These are phyloP conservation scores for Hephaestus fuliginosus DNA, from an alignment of 2,797 vertebrate species.

Conservation along the genomic window DNA sequence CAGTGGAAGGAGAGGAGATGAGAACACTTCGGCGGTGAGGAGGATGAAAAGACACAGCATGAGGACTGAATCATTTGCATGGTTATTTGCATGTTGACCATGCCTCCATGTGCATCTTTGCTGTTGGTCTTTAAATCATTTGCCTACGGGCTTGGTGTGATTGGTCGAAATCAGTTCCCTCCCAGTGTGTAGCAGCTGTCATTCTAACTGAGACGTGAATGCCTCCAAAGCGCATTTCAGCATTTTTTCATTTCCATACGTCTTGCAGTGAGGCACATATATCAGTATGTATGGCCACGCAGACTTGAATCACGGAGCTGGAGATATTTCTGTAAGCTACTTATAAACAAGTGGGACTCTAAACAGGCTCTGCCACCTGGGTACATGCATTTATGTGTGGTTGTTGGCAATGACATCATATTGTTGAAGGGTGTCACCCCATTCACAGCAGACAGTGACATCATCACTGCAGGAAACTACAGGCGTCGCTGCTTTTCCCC, in stretches of 20 bases:
- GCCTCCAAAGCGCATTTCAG: not conserved
- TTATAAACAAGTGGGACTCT: not conserved
- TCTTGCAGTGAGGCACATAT: not conserved
- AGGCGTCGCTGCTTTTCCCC: not conserved
- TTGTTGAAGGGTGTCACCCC: constrained; percentile 1
- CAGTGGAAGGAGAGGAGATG: constrained; percentile 20
- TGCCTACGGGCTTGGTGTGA: constrained; percentile 20
- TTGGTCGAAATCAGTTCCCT: constrained; percentile 20
- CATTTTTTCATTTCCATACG: constrained; percentile 2
- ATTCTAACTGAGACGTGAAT: constrained; percentile 9
- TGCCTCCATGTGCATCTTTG: constrained; percentile 16
- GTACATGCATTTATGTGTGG: not conserved
- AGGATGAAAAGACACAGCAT: constrained; percentile 39
- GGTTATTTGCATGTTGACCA: constrained; percentile 47
- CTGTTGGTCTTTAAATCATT: constrained; percentile 12
- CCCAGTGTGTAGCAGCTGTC: constrained; percentile 3
- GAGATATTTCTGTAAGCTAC: not conserved
- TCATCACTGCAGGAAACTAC: constrained; percentile 22
- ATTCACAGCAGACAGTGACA: constrained; percentile 35
- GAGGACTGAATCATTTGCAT: constrained; percentile 44
- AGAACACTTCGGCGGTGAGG: constrained; percentile 18
- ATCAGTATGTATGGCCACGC: not conserved
- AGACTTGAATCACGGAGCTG: not conserved
- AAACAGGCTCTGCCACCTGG: not conserved
- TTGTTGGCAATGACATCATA: not conserved